Evolutionary conservation across 2,888 invertebrate species (phyloP).

Genomic region (Aphodius sticticus): DNA sequence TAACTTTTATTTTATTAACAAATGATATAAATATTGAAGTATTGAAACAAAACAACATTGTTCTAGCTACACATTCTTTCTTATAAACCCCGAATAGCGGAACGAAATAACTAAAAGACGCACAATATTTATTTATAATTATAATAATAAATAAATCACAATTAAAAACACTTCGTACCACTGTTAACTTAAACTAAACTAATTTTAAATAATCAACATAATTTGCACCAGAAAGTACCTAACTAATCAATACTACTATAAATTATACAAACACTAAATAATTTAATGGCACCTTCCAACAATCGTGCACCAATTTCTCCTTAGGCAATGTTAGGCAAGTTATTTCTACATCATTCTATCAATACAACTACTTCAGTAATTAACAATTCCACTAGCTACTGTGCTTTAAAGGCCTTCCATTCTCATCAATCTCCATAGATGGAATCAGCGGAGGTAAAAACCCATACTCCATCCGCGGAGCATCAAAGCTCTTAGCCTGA

Average conservation of each 20-base stretch:
- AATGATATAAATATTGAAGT: no score
- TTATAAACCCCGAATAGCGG: no score
- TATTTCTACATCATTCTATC: background rate
- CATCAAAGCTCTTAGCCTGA: conserved; percentile 61
- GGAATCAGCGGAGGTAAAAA: conserved; percentile 85
- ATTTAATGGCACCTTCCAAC: background rate
- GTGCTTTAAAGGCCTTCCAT: conserved; percentile 68
- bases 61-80: no score
- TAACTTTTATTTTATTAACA: no score
- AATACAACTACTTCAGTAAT: background rate
- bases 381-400: background rate
- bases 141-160: conserved; percentile 21
- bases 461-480: conserved; percentile 80
- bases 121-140: conserved; percentile 17
- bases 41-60: no score
- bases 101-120: background rate
- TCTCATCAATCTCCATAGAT: conserved; percentile 80
- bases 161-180: conserved; percentile 16
- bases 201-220: conserved; percentile 10
- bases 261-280: background rate
- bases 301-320: background rate
- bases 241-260: background rate
- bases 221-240: background rate
- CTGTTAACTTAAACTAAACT: conserved; percentile 9
- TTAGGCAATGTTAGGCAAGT: background rate